Percentiles rank a stretch among this genome's conserved stretches.
phyloP scores from a whole-genome alignment of 2,797 vertebrate species.

The Chrosomus eos region DNA sequence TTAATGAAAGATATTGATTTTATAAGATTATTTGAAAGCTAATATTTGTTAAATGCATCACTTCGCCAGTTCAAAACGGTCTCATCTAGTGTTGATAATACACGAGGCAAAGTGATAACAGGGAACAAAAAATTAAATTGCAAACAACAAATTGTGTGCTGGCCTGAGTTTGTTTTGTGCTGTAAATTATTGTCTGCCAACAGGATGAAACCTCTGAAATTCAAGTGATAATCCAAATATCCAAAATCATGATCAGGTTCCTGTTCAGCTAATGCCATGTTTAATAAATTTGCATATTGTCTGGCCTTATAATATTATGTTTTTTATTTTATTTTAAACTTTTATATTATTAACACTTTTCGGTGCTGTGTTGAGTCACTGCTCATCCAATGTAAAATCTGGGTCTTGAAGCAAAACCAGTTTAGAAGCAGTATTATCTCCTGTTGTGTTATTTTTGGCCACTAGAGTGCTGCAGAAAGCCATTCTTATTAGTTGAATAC shows the following conservation, averaged over 20 bases:
- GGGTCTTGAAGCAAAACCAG: background rate
- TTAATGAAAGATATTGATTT: background rate
- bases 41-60: background rate
- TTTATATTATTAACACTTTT: background rate
- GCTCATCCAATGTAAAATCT: background rate
- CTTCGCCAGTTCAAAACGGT: background rate
- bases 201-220: background rate
- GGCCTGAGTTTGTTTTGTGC: background rate
- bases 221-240: slow-evolving; percentile 1
- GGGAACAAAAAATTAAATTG: background rate
- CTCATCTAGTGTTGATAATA: background rate
- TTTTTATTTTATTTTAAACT: background rate
- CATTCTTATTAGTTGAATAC: slow-evolving; percentile 58
- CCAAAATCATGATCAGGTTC: background rate
- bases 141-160: background rate
- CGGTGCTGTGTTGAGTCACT: background rate
- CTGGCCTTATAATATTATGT: background rate
- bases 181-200: background rate
- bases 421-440: slow-evolving; percentile 7
- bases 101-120: background rate
- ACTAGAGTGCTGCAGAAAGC: slow-evolving; percentile 84
- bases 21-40: background rate
- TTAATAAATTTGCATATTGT: background rate
- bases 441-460: slow-evolving; percentile 75
- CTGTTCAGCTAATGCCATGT: background rate